Base-by-base conservation (phyloP, 2,113 vertebrate species). In the Bos taurus region DNA sequence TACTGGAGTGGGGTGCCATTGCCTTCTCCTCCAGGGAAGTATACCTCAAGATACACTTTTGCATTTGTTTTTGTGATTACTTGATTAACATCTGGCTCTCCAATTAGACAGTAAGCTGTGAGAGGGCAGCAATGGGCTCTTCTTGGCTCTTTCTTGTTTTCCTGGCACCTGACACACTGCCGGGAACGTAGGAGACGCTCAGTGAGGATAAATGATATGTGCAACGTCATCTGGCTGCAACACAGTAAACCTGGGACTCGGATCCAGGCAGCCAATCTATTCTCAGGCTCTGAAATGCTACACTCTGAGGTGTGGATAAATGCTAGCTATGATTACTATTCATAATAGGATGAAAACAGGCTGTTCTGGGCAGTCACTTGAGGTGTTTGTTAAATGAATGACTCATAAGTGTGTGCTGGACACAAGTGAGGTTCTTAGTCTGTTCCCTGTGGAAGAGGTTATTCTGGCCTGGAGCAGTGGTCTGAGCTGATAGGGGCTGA, bases 381-480 rank as follows among this genome's bases (percentile, higher is more conserved):
- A 40, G 36, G 91, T 94, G 85, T 96, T 95, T 94, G 91, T 92
- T 95, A 97, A 96, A 56, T 77, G 88, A 97, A 71, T 97, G 94
- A 97, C 92, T 98, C 94, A 90, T 56, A 52, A 48, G 14, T 67
- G 28, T 62, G 56, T 28, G 30, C 82, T 82, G 95, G 94, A 85
- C 87, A 78, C 16, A 92, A 40, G 67, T 92, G 80, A 92, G 62
- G 48, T 59, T 59, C 62, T 94, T 67, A 60, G 64, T 86, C 62
- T 80, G 77, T 90, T 21, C 56, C 78, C 57, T 80, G 56, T 57
- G 30, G 64, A 87, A 92, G 88, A 43, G 71, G 48, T 95, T 52
- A 50, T 83, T 92, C 93, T 97, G 84, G 59, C 77, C 46, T 14
- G 43, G 43, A 95, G 40, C 50, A 54, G 57, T 19, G 60, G 13